Evolutionary conservation across 2,797 vertebrate genomes (phyloP).

Genomic region (Furcifer pardalis): DNA sequence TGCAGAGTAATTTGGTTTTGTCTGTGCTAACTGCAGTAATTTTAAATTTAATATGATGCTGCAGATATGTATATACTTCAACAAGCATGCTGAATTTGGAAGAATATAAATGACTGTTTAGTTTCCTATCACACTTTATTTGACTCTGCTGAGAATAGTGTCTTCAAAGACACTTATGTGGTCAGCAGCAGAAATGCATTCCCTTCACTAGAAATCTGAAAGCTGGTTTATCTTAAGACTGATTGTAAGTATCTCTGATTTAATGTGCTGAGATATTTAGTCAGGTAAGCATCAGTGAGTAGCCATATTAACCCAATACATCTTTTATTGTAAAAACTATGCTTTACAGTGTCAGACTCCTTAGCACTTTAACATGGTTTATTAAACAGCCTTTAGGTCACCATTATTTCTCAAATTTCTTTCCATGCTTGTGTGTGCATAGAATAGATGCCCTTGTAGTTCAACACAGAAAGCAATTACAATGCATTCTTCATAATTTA

Average conservation of each 20-base stretch:
- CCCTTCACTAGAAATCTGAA: conserved; percentile 74
- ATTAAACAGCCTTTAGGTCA: conserved; percentile 98
- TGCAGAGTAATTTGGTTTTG: conserved; percentile 65
- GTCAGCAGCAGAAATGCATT: conserved; percentile 57
- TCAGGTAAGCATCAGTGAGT: conserved; percentile 99
- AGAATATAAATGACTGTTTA: conserved; percentile 57
- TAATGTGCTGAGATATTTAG: conserved; percentile 91
- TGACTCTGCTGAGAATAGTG: conserved; percentile 51
- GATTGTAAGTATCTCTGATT: conserved; percentile 90
- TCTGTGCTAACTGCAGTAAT: conserved; percentile 68
- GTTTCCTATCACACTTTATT: conserved; percentile 56
- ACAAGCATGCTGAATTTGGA: conserved; percentile 52
- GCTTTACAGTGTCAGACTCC: conserved; percentile 91
- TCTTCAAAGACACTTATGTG: conserved; percentile 52
- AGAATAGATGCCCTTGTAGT: conserved; percentile 83
- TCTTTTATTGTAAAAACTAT: conserved; percentile 99
- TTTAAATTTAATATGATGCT: conserved; percentile 67
- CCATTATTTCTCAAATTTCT: conserved; percentile 94
- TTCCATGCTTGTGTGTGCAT: conserved; percentile 84
- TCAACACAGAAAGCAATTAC: conserved; percentile 79
- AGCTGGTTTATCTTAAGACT: conserved; percentile 83
- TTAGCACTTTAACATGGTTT: conserved; percentile 97
- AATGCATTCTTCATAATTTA: conserved; percentile 88
- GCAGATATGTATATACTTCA: conserved; percentile 47
- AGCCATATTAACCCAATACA: conserved; percentile 99